Conservation (phyloP, 2,797 vertebrate species). For the Hydrocynus forskahlii region DNA sequence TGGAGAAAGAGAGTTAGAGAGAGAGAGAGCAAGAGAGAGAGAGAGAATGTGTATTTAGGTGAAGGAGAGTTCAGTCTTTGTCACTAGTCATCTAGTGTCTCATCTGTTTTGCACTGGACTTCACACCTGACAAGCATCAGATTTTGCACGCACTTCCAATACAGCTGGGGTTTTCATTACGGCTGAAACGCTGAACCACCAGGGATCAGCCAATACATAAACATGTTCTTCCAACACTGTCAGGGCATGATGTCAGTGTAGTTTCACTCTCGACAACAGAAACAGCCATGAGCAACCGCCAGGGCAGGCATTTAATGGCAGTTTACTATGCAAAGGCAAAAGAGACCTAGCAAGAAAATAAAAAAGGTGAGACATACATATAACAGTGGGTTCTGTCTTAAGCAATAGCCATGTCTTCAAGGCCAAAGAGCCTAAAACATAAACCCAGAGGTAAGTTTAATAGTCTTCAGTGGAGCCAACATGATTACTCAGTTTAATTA, state of each 20-base stretch:
- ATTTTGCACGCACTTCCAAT: constrained; percentile 36
- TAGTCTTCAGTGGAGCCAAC: too few species aligned
- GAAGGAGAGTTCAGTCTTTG: neutral
- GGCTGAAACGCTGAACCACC: constrained; percentile 7
- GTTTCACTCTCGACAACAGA: neutral
- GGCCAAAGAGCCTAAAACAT: neutral
- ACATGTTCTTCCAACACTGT: constrained; percentile 33
- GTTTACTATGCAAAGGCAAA: neutral
- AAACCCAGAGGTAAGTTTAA: too few species aligned
- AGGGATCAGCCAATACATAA: constrained; percentile 30
- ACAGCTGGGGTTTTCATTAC: constrained; percentile 24
- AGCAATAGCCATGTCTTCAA: neutral
- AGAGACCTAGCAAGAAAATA: neutral
- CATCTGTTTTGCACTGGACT: constrained; percentile 17
- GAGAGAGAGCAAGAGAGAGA: constrained; percentile 3
- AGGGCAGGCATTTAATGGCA: neutral
- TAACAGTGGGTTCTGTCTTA: too few species aligned
- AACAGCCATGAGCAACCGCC: neutral
- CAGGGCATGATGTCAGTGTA: constrained; percentile 20
- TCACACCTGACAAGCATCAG: constrained; percentile 35
- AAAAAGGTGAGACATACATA: too few species aligned
- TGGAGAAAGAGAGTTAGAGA: constrained; percentile 7
- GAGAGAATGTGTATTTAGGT: neutral
- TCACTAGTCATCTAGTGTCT: constrained; percentile 39
- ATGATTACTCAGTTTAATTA: neutral